These are phyloP conservation scores for Adelges cooleyi DNA, from an alignment of 1,140 invertebrate genomes.

Conservation along the genomic window DNA sequence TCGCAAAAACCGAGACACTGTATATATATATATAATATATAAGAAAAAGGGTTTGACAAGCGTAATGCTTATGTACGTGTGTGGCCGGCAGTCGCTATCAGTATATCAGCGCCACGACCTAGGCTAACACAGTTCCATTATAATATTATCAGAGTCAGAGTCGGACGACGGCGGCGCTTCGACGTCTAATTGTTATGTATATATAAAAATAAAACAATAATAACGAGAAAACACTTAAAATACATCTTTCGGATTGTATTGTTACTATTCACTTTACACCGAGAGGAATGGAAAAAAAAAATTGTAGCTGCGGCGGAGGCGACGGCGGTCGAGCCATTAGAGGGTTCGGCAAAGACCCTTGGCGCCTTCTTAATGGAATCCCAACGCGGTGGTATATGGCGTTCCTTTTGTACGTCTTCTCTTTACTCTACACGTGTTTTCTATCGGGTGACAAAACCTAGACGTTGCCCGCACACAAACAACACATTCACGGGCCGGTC, in stretches of 20 bases:
- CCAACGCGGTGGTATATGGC: background rate
- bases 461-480: background rate
- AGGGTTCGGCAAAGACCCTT: background rate
- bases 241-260: no score
- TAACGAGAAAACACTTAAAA: no score
- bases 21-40: no score
- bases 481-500: background rate
- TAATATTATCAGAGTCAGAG: no score
- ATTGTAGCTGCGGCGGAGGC: background rate
- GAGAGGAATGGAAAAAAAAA: background rate
- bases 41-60: no score
- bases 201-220: no score
- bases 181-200: no score
- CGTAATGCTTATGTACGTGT: background rate
- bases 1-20: no score
- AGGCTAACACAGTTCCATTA: no score
- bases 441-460: conserved; percentile 13
- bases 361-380: conserved; percentile 26
- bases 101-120: no score
- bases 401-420: conserved; percentile 9
- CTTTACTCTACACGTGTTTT: conserved; percentile 2
- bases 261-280: no score
- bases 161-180: no score
- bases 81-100: background rate
- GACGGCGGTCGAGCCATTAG: background rate